Base-by-base conservation (phyloP, 1,140 invertebrate genomes). In the Hylaeus anthracinus region DNA sequence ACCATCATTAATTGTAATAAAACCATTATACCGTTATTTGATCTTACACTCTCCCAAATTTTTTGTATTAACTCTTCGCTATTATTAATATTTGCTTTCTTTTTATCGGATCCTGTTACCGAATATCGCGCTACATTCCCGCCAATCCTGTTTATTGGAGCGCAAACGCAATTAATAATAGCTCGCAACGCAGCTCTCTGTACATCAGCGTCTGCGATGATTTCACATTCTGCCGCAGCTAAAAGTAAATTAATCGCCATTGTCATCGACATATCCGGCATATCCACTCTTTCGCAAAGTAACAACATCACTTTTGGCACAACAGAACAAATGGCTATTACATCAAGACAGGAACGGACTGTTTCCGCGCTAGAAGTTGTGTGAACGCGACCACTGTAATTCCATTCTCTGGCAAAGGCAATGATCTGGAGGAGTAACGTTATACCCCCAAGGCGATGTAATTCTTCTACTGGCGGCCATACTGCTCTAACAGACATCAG, bases 21-120 rank as follows among this genome's bases (percentile, higher is more conserved):
- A 58, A 96, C 95, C 97, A 99, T 98, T 72, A 99, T 99, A n/a
- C 98, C 98, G 93, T 99, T 99, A 92, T 98, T 99, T 1, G 96
- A 96, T 81, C 98, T 94, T 3, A 99, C 96, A 84, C 97, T 97
- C 91, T 98, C 98, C 98, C 98, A 99, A 51, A 99, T 96, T 91
- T 97, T 97, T 90, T 96, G 96, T 75, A 98, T 96, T 3, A 98
- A 93, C 88, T 98, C 98, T 92, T 98, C 97, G 77, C 96, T 96
- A 72, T 95, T 96, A 81, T 96, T 95, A 45, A 95, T 93, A 60
- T 95, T 95, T 0, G 95, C 95, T 88, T 96, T 97, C 90, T 97
- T 97, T 85, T 96, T 96, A 1, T 95, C 95, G 0, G 96, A 96
- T 58, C 95, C 95, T 26, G 93, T 95, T 69, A 90, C 88, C 53